Percentiles rank a stretch among this genome's conserved stretches.
phyloP scores from a whole-genome alignment of 2,797 vertebrate species.

The Pseudotriccus pelzelni region DNA sequence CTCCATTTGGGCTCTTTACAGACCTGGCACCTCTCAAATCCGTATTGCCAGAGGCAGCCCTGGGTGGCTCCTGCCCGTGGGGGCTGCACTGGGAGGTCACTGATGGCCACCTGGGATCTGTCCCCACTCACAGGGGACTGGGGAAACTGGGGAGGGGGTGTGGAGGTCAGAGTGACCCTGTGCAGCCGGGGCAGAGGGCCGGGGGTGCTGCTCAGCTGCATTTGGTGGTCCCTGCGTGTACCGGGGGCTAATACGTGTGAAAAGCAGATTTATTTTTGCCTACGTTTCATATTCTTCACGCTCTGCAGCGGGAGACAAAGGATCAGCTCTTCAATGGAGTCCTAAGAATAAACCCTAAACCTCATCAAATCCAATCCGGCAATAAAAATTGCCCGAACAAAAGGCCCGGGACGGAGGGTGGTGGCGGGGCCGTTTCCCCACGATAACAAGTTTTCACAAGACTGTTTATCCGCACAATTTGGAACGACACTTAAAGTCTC shows the following conservation, averaged over 20 bases:
- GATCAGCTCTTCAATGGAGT: slow-evolving; percentile 70
- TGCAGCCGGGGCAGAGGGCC: neutral
- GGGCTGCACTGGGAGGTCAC: accelerated
- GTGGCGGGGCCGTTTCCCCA: slow-evolving; percentile 82
- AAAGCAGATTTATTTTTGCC: slow-evolving; percentile 62
- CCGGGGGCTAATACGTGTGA: slow-evolving; percentile 37
- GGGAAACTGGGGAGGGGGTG: neutral
- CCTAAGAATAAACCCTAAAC: slow-evolving; percentile 72
- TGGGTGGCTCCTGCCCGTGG: neutral
- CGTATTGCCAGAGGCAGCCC: accelerated
- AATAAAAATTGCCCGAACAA: slow-evolving; percentile 72
- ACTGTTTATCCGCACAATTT: slow-evolving; percentile 78
- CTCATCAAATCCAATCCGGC: slow-evolving; percentile 77
- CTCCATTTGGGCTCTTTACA: accelerated
- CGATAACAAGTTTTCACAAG: slow-evolving; percentile 88
- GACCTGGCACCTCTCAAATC: neutral
- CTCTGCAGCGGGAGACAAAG: slow-evolving; percentile 66
- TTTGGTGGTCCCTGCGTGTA: slow-evolving; percentile 41
- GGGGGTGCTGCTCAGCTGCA: slow-evolving; percentile 48
- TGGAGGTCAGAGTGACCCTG: neutral
- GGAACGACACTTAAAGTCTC: slow-evolving; percentile 70
- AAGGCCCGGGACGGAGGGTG: slow-evolving; percentile 57
- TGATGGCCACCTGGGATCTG: neutral
- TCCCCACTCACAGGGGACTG: accelerated
- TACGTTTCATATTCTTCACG: slow-evolving; percentile 64